Conservation (phyloP, 2,888 invertebrate species). For the Exocentrus adspersus region DNA sequence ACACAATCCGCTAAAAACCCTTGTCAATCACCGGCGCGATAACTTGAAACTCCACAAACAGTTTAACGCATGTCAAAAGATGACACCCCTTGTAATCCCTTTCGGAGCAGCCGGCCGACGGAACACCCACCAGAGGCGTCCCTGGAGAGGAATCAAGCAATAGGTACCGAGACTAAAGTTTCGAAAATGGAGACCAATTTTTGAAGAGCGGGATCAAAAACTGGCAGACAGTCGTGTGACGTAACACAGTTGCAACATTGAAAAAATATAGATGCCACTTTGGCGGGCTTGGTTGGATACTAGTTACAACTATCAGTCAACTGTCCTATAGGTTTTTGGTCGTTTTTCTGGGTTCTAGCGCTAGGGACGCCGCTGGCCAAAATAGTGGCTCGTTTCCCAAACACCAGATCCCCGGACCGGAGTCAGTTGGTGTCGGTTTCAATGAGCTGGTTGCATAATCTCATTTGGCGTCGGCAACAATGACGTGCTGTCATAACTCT, state of each 20-base stretch:
- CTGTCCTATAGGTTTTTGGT: too few relatives aligned
- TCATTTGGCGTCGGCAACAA: slow-evolving; percentile 53
- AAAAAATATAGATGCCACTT: too few relatives aligned
- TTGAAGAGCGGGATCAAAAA: too few relatives aligned
- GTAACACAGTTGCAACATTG: too few relatives aligned
- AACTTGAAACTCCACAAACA: slow-evolving; percentile 53
- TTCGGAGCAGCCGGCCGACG: slow-evolving; percentile 44
- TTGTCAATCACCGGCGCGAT: slow-evolving; percentile 45
- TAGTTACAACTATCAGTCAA: too few relatives aligned
- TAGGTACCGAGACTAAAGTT: too few relatives aligned
- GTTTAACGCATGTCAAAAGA: slow-evolving; percentile 59
- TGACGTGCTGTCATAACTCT: slow-evolving; percentile 57
- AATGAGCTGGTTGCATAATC: slow-evolving; percentile 54
- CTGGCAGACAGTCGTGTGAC: too few relatives aligned
- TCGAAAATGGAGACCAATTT: too few relatives aligned
- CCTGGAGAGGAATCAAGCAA: neutral
- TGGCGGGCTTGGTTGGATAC: too few relatives aligned
- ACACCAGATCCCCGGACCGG: slow-evolving; percentile 46
- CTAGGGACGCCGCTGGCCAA: slow-evolving; percentile 21
- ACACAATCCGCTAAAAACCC: slow-evolving; percentile 43
- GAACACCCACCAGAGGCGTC: slow-evolving; percentile 23
- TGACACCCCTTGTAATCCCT: slow-evolving; percentile 54
- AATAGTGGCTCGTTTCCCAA: slow-evolving; percentile 40
- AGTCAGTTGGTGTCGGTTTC: slow-evolving; percentile 43
- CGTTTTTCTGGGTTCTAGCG: too few relatives aligned